These are phyloP conservation scores for Paralvinella palmiformis DNA, from an alignment of 1,140 invertebrate species.

Conservation along the genomic window DNA sequence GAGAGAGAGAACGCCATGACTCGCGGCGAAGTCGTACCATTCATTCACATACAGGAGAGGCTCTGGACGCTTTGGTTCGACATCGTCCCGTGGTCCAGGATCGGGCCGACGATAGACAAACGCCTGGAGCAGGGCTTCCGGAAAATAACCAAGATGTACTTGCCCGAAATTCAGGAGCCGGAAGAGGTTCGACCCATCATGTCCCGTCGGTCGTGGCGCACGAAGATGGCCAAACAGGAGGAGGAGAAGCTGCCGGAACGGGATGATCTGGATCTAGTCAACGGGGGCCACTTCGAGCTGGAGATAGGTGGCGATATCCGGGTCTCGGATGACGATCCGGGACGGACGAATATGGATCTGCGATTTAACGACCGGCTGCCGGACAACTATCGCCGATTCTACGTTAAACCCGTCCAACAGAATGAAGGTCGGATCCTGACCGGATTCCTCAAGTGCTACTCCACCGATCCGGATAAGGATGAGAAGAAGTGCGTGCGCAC, in stretches of 20 bases:
- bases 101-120: conserved; percentile 18
- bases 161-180: not conserved
- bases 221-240: not conserved
- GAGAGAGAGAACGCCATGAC: conserved; percentile 30
- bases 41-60: conserved; percentile 37
- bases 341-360: not conserved
- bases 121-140: conserved; percentile 24
- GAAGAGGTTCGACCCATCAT: not conserved
- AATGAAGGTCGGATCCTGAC: not conserved
- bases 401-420: not conserved
- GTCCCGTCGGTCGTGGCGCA: not conserved
- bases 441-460: not conserved
- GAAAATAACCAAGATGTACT: conserved; percentile 1
- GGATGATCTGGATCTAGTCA: conserved; percentile 8
- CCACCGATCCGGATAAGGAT: not conserved
- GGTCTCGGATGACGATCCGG: conserved; percentile 8
- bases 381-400: conserved; percentile 11
- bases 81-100: conserved; percentile 21
- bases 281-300: conserved; percentile 4
- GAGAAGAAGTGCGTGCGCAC: not conserved
- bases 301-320: conserved; percentile 8
- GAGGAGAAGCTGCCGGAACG: conserved; percentile 1
- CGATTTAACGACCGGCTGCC: conserved; percentile 9
- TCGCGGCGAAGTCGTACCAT: conserved; percentile 35
- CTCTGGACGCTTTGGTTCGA: conserved; percentile 39